These are phyloP conservation scores for Ellobium chinense DNA, from an alignment of 2,888 invertebrate genomes.

Conservation along the genomic window DNA sequence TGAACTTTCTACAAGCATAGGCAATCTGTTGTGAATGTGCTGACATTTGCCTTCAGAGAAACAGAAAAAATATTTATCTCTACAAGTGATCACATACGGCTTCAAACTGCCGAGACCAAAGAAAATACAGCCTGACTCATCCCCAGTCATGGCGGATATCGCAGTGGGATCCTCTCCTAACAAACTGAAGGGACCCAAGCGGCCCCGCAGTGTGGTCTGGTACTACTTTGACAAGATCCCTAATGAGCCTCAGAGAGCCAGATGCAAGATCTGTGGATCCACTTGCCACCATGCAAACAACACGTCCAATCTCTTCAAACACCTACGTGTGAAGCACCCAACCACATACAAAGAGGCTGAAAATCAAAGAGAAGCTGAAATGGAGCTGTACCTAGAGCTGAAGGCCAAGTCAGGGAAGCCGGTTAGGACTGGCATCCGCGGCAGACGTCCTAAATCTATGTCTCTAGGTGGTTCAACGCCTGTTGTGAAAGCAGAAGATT, in stretches of 20 bases:
- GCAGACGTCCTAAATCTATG: constrained; percentile 22
- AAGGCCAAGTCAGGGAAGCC: constrained; percentile 39
- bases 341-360: constrained; percentile 42
- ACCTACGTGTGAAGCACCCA: constrained; percentile 41
- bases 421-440: constrained; percentile 28
- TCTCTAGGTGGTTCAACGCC: neutral
- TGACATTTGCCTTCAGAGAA: too few species aligned
- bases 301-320: constrained; percentile 45
- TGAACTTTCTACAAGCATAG: too few species aligned
- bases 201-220: constrained; percentile 44
- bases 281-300: constrained; percentile 44
- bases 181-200: constrained; percentile 19
- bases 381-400: constrained; percentile 42
- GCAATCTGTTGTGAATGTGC: too few species aligned
- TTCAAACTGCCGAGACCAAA: too few species aligned
- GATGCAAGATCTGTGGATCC: constrained; percentile 34
- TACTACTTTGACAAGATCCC: constrained; percentile 44
- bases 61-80: too few species aligned
- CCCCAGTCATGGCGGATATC: constrained; percentile 27
- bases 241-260: constrained; percentile 31
- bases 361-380: constrained; percentile 32
- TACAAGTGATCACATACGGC: too few species aligned
- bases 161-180: neutral
- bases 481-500: constrained; percentile 25
- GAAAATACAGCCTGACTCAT: too few species aligned